Base-by-base conservation (phyloP, 2,888 invertebrate species). In the Hydrotaea diabolus region DNA sequence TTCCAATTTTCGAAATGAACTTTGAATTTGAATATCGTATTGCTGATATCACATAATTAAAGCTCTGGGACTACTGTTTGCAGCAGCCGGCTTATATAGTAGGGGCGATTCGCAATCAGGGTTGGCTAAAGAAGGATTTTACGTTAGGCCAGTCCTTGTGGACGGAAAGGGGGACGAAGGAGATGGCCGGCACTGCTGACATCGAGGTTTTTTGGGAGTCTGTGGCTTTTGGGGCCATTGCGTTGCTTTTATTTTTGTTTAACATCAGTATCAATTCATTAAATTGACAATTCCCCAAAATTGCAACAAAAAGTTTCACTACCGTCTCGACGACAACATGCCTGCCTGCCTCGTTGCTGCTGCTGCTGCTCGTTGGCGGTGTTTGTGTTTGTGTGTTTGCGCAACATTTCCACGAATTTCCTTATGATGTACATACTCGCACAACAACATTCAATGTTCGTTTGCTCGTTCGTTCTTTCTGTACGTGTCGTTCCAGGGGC, bases 281-380 rank as follows among this genome's bases (percentile, higher is more conserved):
- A 91, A 91, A 91, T 90, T 91, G 91, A 91, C 91, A 91, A 91
- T 90, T 90, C 90, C 89, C 90, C 89, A 90, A 91, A 91, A 90
- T 89, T 90, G 72, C 88, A 88, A 89, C 88, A 88, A 88, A 88
- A 88, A 85, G 69, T 83, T 86, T 85, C 53, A 85, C 87, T 87
- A 77, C 55, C 13, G 80, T 66, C 72, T 85, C 87, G 62, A 66
- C 72, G 69, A 85, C 81, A 39, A 39, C 49, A 49, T 49, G 49
- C 3, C 43, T 43, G 43, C 43, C 43, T 43, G 11, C 3, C 43
- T 43, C 43, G 88, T 89, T 86, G 88, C 87, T 69, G 62, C 36
- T 13, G 49, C 17, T 62, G 71, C 11, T 23, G 69, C 69, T 72
- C 26, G 59, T 57, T 23, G n/a, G 43, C 39, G 1, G 4, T n/a